Base-by-base conservation (phyloP, 2,113 vertebrate species). In the Rattus norvegicus region DNA sequence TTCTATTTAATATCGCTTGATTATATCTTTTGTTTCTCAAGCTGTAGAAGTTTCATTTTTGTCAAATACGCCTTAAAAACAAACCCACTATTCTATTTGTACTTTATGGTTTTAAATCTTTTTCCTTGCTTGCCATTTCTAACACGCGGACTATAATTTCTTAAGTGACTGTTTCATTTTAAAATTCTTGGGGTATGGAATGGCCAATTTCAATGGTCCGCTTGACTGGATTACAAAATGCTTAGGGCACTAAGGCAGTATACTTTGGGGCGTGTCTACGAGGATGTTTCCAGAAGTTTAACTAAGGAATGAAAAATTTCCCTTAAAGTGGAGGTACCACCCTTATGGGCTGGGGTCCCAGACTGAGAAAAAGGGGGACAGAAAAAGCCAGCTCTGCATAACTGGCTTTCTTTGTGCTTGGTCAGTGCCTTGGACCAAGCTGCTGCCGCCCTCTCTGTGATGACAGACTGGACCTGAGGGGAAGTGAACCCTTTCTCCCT, bases 1-100 rank as follows among this genome's bases (percentile, higher is more conserved):
- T 43, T 56, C 36, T 84, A 28, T 36, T 89, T 72, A 24, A 75
- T 72, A 87, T 90, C 3, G 39, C 83, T 88, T 91, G 69, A 54
- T 16, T 75, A 2, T 91, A 30, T 87, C 22, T 86, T 93, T 88
- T 83, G 52, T 76, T 91, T 94, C 83, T 56, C 67, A 81, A 52
- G 67, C 36, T 94, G 67, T n/a, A 81, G 63, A 79, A 56, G 39
- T 28, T 79, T 43, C 43, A 6, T 49, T 89, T 85, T 70, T 54
- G n/a, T 30, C 52, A 80, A 80, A 33, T 36, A 69, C 2, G 36
- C 43, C 43, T 81, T n/a, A n/a, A 81, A 76, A 47, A 76, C 43
- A 26, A 73, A 19, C 47, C 39, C 7, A 14, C 22, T 75, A 73
- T 67, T 91, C 22, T 88, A 77, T 89, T 52, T 54, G 4, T n/a